These are phyloP conservation scores for Enteromius argenteus DNA, from an alignment of 2,797 vertebrate genomes.

Conservation along the genomic window DNA sequence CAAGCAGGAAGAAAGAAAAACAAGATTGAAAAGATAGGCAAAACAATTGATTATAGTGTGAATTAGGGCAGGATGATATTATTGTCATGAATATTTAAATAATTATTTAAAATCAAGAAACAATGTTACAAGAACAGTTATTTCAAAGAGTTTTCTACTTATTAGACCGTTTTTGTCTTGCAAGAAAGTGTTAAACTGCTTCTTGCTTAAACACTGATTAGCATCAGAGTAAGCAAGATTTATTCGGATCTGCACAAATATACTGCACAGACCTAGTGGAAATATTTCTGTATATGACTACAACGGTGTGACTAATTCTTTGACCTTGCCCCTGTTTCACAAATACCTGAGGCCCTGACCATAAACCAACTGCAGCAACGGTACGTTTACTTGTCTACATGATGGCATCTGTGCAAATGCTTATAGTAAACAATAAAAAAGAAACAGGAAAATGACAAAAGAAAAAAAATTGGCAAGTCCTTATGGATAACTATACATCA, in stretches of 20 bases:
- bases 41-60: neutral
- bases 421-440: conserved; percentile 13
- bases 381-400: neutral
- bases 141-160: neutral
- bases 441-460: neutral
- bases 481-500: neutral
- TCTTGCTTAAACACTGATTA: neutral
- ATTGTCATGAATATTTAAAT: neutral
- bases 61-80: neutral
- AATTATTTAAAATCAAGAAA: neutral
- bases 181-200: neutral
- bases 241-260: neutral
- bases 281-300: neutral
- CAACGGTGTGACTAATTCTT: neutral
- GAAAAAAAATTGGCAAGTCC: neutral
- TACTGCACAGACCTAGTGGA: neutral
- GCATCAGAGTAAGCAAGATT: neutral
- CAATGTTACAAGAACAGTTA: neutral
- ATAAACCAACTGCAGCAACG: neutral
- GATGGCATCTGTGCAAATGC: neutral
- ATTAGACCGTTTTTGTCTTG: neutral
- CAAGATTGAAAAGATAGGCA: neutral
- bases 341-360: neutral
- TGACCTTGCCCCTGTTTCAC: neutral
- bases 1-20: neutral